Conservation (phyloP, 1,140 invertebrate genomes). For the Zophobas morio region DNA sequence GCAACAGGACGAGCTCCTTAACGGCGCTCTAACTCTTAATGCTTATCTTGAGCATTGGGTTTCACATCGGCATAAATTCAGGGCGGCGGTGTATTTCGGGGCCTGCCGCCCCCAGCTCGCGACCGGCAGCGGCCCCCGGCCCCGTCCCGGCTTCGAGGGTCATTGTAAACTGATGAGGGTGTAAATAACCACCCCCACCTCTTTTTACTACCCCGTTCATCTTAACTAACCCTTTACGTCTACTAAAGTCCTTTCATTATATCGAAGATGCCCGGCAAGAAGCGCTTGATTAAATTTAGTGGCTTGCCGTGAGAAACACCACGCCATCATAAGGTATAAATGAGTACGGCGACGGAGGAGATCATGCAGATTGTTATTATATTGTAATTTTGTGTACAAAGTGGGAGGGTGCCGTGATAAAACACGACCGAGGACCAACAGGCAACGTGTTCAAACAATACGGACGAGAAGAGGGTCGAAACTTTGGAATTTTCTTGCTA, state of each 20-base stretch:
- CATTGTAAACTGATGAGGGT: constrained; percentile 63
- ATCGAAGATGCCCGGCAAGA: constrained; percentile 59
- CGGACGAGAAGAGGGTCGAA: no score
- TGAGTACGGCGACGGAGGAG: constrained; percentile 25
- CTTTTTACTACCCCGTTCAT: constrained; percentile 56
- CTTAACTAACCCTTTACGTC: constrained; percentile 61
- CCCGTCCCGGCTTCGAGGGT: constrained; percentile 50
- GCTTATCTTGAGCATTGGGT: constrained; percentile 58
- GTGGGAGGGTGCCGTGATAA: constrained; percentile 16
- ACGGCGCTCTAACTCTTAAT: constrained; percentile 46
- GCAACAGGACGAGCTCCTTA: constrained; percentile 41
- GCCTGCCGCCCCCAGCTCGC: constrained; percentile 23
- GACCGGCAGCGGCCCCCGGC: constrained; percentile 22
- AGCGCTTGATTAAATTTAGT: constrained; percentile 56
- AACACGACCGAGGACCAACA: constrained; percentile 2
- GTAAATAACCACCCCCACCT: constrained; percentile 58
- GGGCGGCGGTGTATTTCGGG: constrained; percentile 45
- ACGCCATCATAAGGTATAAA: constrained; percentile 44
- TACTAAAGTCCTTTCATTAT: constrained; percentile 61
- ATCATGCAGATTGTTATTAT: constrained; percentile 47
- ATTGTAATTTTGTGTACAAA: constrained; percentile 47
- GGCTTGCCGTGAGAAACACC: constrained; percentile 49
- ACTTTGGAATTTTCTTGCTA: no score
- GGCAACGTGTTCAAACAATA: background rate
- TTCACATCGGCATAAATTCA: constrained; percentile 58